Base-by-base conservation (phyloP, 2,797 vertebrate genomes). In the Esox masquinongy region DNA sequence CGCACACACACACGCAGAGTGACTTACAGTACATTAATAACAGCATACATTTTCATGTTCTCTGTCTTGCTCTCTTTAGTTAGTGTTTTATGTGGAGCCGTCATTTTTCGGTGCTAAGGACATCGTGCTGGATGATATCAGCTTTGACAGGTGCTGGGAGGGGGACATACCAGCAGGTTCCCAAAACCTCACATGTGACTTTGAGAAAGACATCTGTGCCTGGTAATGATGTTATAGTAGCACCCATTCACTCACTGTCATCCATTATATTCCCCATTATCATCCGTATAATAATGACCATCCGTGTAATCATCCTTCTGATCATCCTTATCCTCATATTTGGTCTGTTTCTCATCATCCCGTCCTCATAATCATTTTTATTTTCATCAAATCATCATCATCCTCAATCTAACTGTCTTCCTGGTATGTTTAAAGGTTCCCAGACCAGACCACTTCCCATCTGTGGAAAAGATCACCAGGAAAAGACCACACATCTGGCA, bases 81-180 rank as follows among this genome's bases (percentile, higher is more conserved):
- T 95, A 78, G 69, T 22, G 63, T 85, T 94, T 83, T 85, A 64
- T 29, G 76, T 81, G 49, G 0, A 0, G 0, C 73, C 66, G 64
- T 0, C 64, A 1, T 39, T 0, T 12, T 0, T 0, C 0, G 68
- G 7, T 7, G 0, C 0, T 0, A 67, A 11, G 1, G 82, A 92
- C 6, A 39, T 92, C 4, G 90, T 93, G 87, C 67, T 95, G 79
- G 94, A 95, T 69, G 93, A 95, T 68, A 83, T 94, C 70, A 74
- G 0, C 7, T 89, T 95, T 79, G 84, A 85, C 5, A 59, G 84
- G 82, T 95, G 94, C 81, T 77, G 67, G 51, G 88, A 92, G 19
- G 88, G 76, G 53, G 91, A 93, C 8, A 14, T 91, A 26, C 94
- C 93, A 17, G n/a, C 79, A 26, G 92, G 81, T 26, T 90, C 89